Conservation (phyloP, 2,888 invertebrate genomes). For the Sphaerophoria taeniata region DNA sequence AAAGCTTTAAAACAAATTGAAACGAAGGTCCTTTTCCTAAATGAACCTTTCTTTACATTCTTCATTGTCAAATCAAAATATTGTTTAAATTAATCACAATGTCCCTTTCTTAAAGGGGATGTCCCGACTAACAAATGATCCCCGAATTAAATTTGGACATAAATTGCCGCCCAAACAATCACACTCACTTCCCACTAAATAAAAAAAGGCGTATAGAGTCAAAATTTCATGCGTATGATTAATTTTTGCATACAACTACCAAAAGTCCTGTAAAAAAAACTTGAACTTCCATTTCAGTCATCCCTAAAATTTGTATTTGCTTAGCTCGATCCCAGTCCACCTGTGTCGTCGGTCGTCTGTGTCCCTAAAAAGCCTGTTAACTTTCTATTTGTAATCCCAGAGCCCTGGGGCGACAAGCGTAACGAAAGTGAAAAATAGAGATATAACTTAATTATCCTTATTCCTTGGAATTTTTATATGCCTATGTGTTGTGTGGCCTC, state of each 20-base stretch:
- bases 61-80: conserved; percentile 24
- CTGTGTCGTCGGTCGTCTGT: conserved; percentile 14
- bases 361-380: conserved; percentile 46
- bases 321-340: conserved; percentile 9
- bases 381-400: conserved; percentile 59
- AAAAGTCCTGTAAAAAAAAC: not conserved
- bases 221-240: conserved; percentile 55
- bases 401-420: conserved; percentile 50
- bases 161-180: conserved; percentile 33
- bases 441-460: conserved; percentile 59
- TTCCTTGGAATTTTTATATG: conserved; percentile 56
- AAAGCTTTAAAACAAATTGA: conserved; percentile 18
- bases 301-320: not conserved
- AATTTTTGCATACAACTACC: conserved; percentile 46
- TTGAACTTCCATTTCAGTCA: not conserved
- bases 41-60: not conserved
- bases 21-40: not conserved
- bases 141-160: conserved; percentile 3
- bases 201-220: conserved; percentile 8
- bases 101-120: not conserved
- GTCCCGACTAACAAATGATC: conserved; percentile 6
- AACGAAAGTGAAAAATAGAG: conserved; percentile 54
- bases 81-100: conserved; percentile 19
- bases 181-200: not conserved
- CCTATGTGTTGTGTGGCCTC: conserved; percentile 49